phyloP scores from a whole-genome alignment of 2,888 invertebrate genomes.

The Stenodema calcarata region DNA sequence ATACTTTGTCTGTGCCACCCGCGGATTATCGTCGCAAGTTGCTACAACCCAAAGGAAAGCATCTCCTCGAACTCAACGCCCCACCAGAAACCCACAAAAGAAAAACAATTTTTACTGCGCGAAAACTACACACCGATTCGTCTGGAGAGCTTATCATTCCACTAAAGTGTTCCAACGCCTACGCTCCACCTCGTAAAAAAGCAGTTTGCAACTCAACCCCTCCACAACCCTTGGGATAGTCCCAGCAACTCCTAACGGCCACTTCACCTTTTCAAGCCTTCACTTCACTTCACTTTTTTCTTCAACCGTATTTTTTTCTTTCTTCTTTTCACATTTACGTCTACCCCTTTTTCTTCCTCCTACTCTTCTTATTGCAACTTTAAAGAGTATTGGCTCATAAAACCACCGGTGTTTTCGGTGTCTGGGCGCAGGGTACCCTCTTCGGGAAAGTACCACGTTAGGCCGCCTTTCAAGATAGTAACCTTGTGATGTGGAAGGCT shows the following conservation, averaged over 20 bases:
- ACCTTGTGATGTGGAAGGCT: neutral
- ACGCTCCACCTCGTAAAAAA: neutral
- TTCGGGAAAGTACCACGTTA: neutral
- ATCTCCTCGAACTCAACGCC: too few species aligned
- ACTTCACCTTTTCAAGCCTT: conserved; percentile 5
- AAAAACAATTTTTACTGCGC: neutral
- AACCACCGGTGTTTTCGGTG: conserved; percentile 25
- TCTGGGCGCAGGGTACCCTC: neutral
- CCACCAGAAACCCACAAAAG: too few species aligned
- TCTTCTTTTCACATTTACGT: neutral
- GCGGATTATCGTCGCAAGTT: too few species aligned
- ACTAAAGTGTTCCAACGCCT: neutral
- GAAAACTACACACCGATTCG: neutral
- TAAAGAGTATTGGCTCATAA: conserved; percentile 34
- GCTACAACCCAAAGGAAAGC: too few species aligned
- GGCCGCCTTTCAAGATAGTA: neutral
- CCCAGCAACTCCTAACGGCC: neutral
- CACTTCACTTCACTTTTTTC: conserved; percentile 4
- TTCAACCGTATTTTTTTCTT: neutral
- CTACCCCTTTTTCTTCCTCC: neutral
- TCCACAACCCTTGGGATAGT: neutral
- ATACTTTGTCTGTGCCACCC: too few species aligned
- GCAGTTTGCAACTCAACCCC: neutral
- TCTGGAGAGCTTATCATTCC: neutral
- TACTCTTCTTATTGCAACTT: conserved; percentile 22